Percentiles rank a stretch among this genome's conserved stretches.
Evolutionary conservation across 2,888 invertebrate species (phyloP).

Genomic region (Xanthorhoe spadicearia): DNA sequence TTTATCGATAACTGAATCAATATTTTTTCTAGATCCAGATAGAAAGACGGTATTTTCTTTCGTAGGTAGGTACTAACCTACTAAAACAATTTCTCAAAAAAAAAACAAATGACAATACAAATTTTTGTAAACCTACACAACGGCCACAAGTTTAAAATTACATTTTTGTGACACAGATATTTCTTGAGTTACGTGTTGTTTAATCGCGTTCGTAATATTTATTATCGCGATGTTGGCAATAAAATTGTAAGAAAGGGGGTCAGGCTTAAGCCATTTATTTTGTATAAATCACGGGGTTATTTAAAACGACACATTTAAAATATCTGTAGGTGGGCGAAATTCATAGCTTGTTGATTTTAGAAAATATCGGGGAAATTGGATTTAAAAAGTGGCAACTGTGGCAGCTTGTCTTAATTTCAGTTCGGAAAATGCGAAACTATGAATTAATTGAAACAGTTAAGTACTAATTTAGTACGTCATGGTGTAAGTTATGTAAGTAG

Average conservation of each 20-base stretch:
- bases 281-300: constrained; percentile 60
- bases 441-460: too few relatives aligned
- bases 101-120: constrained; percentile 30
- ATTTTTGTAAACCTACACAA: background rate
- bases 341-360: background rate
- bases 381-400: background rate
- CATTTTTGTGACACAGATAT: constrained; percentile 64
- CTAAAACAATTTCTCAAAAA: too few relatives aligned
- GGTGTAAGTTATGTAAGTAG: too few relatives aligned
- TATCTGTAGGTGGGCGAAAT: constrained; percentile 39
- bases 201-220: constrained; percentile 63
- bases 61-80: too few relatives aligned
- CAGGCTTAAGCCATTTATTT: constrained; percentile 60
- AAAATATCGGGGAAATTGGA: constrained; percentile 34
- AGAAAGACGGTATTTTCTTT: too few relatives aligned
- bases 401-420: background rate
- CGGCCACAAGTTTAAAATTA: constrained; percentile 40
- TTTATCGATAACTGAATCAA: too few relatives aligned
- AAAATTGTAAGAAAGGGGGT: constrained; percentile 73
- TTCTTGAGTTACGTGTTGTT: constrained; percentile 62
- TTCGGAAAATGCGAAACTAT: too few relatives aligned
- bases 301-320: constrained; percentile 48
- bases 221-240: constrained; percentile 69
- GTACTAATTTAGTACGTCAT: too few relatives aligned
- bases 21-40: too few relatives aligned